phyloP scores from a whole-genome alignment of 2,888 invertebrate species.

The Tupiocoris notatus region DNA sequence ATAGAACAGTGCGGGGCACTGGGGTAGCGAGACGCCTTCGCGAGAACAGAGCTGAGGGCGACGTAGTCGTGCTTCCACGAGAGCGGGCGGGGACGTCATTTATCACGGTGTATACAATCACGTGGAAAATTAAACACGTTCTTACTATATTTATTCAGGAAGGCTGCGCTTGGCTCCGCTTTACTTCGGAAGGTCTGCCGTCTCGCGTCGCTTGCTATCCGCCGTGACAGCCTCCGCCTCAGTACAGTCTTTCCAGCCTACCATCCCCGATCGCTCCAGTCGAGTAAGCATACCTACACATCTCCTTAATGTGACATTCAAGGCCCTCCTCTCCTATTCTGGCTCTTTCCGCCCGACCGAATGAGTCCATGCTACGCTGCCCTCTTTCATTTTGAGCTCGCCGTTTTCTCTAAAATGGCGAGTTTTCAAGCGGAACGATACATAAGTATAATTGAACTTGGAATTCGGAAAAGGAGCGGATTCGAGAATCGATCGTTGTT shows the following conservation, averaged over 20 bases:
- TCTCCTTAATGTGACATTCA: slow-evolving; percentile 26
- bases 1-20: not conserved
- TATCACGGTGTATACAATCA: slow-evolving; percentile 30
- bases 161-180: slow-evolving; percentile 1
- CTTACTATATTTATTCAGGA: slow-evolving; percentile 31
- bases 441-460: not conserved
- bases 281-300: slow-evolving; percentile 25
- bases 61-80: not conserved
- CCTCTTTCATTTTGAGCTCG: not conserved
- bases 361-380: not conserved
- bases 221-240: not conserved
- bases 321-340: not conserved
- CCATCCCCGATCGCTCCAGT: no score
- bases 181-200: not conserved
- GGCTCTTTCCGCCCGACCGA: not conserved
- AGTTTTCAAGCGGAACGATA: not conserved
- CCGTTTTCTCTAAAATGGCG: not conserved
- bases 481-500: no score
- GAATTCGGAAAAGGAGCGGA: no score
- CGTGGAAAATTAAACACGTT: slow-evolving; percentile 36
- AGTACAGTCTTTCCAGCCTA: no score
- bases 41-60: not conserved
- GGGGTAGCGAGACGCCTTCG: not conserved
- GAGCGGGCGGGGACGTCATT: slow-evolving; percentile 5
- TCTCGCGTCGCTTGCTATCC: not conserved